A percentile compares a stretch with the other conserved stretches of the same genome.
These are phyloP conservation scores for Tyria jacobaeae DNA, from an alignment of 2,888 invertebrate species.

Conservation along the genomic window DNA sequence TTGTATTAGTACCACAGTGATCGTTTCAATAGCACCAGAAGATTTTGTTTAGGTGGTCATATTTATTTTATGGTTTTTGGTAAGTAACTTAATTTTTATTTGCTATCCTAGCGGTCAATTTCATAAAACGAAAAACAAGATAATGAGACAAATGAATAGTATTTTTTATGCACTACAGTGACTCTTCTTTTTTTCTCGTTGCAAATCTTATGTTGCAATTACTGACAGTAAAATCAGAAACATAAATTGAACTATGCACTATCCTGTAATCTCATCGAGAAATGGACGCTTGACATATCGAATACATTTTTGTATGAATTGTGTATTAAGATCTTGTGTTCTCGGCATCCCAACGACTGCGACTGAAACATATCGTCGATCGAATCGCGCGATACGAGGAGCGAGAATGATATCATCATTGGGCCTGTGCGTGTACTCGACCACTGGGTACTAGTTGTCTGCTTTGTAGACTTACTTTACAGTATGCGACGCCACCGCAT, in stretches of 20 bases:
- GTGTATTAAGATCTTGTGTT: constrained; percentile 67
- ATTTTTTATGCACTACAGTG: too few species aligned
- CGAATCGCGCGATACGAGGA: constrained; percentile 68
- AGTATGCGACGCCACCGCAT: constrained; percentile 38
- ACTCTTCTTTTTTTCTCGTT: too few species aligned
- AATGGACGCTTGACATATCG: constrained; percentile 73
- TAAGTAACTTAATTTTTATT: too few species aligned
- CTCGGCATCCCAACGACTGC: constrained; percentile 56
- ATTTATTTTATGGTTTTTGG: too few species aligned
- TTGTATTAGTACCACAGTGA: not conserved
- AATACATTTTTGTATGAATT: constrained; percentile 67
- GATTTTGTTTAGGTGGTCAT: too few species aligned
- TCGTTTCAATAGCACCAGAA: not conserved
- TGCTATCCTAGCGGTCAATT: too few species aligned
- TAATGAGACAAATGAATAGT: too few species aligned
- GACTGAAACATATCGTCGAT: constrained; percentile 67
- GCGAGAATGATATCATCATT: constrained; percentile 69
- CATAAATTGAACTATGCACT: constrained; percentile 44
- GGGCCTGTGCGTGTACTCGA: constrained; percentile 48
- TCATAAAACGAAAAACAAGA: not conserved
- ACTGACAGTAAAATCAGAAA: constrained; percentile 6
- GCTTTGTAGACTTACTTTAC: constrained; percentile 53
- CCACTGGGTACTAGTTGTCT: constrained; percentile 49
- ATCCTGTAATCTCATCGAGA: constrained; percentile 62
- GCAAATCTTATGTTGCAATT: not conserved